Base-by-base conservation (phyloP, 2,797 vertebrate genomes). In the Luscinia megarhynchos region DNA sequence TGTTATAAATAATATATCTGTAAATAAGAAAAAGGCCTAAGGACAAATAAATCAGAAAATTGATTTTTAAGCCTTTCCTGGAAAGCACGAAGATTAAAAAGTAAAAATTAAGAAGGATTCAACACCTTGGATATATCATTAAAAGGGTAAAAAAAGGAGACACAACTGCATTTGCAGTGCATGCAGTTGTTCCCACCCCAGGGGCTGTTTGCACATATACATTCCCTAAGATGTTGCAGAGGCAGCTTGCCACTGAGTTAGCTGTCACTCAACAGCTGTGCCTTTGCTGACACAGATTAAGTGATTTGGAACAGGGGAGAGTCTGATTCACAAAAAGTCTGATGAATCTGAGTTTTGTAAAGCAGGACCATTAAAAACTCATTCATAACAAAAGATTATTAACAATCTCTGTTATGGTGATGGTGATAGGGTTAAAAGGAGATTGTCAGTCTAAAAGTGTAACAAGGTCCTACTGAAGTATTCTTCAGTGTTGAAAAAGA, bases 201-300 rank as follows among this genome's bases (percentile, higher is more conserved):
- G 58, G 27, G 55, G 18, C 50, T 93, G 51, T 91, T 94, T 93
- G 74, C 79, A 89, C 64, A 61, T 66, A 72, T 2, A 19, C 29
- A 8, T 88, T 90, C 53, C 53, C 27, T 64, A 24, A 79, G 55
- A 84, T 10, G 24, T 13, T 68, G 36, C 72, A 94, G 51, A 89
- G 53, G 48, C 92, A 91, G 64, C 45, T 95, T 92, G 72, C 69
- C 75, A 69, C 36, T 36, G 51, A 59, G 32, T 32, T 59, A 66
- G n/a, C 57, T 93, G 61, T 72, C 6, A 4, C 43, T 93, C 76
- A 79, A 43, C 73, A 78, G 46, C 73, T 91, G 57, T 90, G 79
- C 67, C 79, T 93, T 89, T 92, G 51, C 84, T 89, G 68, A 88
- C 68, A 48, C 12, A 74, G 59, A 88, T 84, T 45, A 84, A 78